Base-by-base conservation (phyloP, 2,797 vertebrate species). In the Gallinago stenura region DNA sequence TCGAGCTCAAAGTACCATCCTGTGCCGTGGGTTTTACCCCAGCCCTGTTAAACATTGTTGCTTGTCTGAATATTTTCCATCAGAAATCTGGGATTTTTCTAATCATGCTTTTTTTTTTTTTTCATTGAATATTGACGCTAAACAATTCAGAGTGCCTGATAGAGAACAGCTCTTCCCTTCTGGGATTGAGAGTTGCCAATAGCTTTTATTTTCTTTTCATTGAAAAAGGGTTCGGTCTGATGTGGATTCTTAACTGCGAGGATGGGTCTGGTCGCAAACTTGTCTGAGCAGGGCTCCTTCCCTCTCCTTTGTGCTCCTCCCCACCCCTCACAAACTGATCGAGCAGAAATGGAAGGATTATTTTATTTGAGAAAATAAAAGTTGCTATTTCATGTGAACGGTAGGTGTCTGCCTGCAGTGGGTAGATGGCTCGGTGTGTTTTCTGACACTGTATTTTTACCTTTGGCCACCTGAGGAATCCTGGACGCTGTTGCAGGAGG, bases 311-410 rank as follows among this genome's bases (percentile, higher is more conserved):
- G 37, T 54, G 83, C 54, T 90, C 92, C 90, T 94, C 79, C 69
- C 70, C 81, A 50, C 41, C 77, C 92, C 56, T 92, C 71, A 50
- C 83, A 68, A 46, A 66, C 84, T 8, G 39, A 89, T 51, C 0
- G 43, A 90, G 95, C 88, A 84, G 94, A 95, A 92, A 90, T 73
- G 87, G 92, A 97, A 94, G 93, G 88, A 91, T 89, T 93, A 89
- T 96, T 97, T 97, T 97, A 95, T 95, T 85, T 90, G 95, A 95
- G 90, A 93, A 95, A 97, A 96, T 95, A 97, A 96, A 95, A 83
- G 28, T 93, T 87, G 78, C 70, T 97, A 92, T 96, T 96, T 97
- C 95, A 75, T 65, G 93, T 83, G 93, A 94, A 7, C 25, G 1
- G 8, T 8, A 28, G 30, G 7, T 48, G 69, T 54, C 78, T 60